A percentile compares a stretch with the other conserved stretches of the same genome.
Conservation (phyloP, 2,113 vertebrate species). For the Percopsis transmontana region DNA sequence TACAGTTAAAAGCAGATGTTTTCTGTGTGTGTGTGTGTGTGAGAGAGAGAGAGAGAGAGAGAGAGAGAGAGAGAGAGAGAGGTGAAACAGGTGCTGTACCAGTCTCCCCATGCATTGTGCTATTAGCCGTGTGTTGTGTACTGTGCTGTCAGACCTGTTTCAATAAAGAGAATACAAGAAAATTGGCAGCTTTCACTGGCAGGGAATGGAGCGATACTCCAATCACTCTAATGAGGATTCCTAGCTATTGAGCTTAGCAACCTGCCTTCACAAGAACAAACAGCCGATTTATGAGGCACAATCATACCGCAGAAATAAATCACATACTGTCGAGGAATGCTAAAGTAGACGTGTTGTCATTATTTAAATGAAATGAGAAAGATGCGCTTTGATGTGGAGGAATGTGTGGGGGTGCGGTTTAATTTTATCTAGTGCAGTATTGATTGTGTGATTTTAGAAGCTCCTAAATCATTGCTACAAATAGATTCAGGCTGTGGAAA, state of each 20-base stretch:
- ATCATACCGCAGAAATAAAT: conserved; percentile 40
- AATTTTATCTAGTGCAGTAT: background rate
- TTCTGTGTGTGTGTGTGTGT: background rate
- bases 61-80: too few relatives aligned
- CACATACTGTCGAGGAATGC: conserved; percentile 40
- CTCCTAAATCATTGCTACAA: too few relatives aligned
- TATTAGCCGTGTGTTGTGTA: background rate
- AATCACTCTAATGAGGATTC: conserved; percentile 57
- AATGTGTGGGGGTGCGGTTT: conserved; percentile 37
- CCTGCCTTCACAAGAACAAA: conserved; percentile 42
- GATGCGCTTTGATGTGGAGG: conserved; percentile 48
- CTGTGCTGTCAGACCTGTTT: background rate
- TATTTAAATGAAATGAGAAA: conserved; percentile 40
- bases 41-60: background rate
- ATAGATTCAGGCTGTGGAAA: background rate
- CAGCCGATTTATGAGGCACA: conserved; percentile 46
- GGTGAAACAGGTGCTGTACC: conserved; percentile 5
- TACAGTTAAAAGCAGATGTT: conserved; percentile 11
- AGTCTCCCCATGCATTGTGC: background rate
- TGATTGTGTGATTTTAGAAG: background rate
- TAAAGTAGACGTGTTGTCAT: conserved; percentile 43
- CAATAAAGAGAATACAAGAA: conserved; percentile 22
- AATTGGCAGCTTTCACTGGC: conserved; percentile 17
- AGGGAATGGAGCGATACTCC: conserved; percentile 44
- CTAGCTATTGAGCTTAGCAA: conserved; percentile 44